Evolutionary conservation across 2,797 vertebrate genomes (phyloP), one percentile per base, ranked within the genome.

Genomic region (Acomys russatus): DNA sequence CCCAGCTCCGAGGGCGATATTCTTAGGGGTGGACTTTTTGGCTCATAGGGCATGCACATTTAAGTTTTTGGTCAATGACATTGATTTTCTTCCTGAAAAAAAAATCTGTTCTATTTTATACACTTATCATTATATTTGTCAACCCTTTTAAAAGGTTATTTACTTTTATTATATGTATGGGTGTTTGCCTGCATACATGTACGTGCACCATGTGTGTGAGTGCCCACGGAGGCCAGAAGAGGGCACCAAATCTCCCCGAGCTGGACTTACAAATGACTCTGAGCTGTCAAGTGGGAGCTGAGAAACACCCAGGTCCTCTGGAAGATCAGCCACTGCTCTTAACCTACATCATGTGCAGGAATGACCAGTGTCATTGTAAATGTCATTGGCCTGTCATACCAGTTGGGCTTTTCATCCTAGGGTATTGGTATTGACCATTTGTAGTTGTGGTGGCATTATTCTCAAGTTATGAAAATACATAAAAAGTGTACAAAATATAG

Each of bases 1-100:
- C 9, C 10, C 38, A 25, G 56, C 56, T 95, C 82, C 70, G 17
- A 96, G 94, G 49, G n/a, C 68, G 85, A 1, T 61, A 54, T 59
- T 92, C 18, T 35, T 18, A 85, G 30, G 80, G 78, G 38, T 38
- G 28, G 35, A 70, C 87, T 77, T 94, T 96, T 74, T 93, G 54
- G 17, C 30, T 59, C 68, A 70, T 84, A 94, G 17, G 63, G 33
- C 28, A 84, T 56, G 7, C 17, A 70, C 28, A 63, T 88, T 95
- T 97, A 73, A 18, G 8, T 51, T 93, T 95, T 96, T 73, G 63
- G 28, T 94, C 94, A 94, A 77, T 44, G 95, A 80, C 63, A 35
- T 3, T 25, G 87, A 94, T 3, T 51, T 93, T 96, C 74, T 94
- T 71, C 66, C 44, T 12, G 6, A 79, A 93, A 79, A 92, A 44